A percentile compares a stretch with the other conserved stretches of the same genome.
phyloP scores from a whole-genome alignment of 1,140 invertebrate genomes.

The Cydia strobilella region DNA sequence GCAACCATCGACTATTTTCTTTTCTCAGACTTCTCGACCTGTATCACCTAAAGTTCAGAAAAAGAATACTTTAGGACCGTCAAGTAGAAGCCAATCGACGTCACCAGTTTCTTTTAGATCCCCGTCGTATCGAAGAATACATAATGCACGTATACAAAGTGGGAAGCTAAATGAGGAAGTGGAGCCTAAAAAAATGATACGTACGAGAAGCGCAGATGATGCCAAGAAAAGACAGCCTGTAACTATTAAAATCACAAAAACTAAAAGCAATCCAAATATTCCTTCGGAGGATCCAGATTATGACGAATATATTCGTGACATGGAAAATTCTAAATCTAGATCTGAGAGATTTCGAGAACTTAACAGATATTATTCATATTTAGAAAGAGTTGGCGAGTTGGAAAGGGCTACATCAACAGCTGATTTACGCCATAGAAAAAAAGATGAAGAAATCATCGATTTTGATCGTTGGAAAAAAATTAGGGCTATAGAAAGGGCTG shows the following conservation, averaged over 20 bases:
- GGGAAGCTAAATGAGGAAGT: slow-evolving; percentile 54
- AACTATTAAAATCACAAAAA: slow-evolving; percentile 43
- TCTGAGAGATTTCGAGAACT: slow-evolving; percentile 92
- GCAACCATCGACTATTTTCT: slow-evolving; percentile 58
- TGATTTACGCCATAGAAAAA: slow-evolving; percentile 85
- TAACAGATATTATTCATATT: slow-evolving; percentile 90
- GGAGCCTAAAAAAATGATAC: slow-evolving; percentile 64
- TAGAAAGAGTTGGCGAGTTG: slow-evolving; percentile 91
- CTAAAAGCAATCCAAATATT: slow-evolving; percentile 62
- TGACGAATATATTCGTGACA: slow-evolving; percentile 86
- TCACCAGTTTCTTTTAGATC: slow-evolving; percentile 82
- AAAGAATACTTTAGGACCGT: slow-evolving; percentile 36
- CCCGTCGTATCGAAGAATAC: slow-evolving; percentile 84
- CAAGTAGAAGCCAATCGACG: slow-evolving; percentile 71
- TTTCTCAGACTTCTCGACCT: slow-evolving; percentile 67
- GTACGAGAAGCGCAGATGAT: slow-evolving; percentile 84
- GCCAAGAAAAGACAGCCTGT: slow-evolving; percentile 67
- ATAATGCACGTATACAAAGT: slow-evolving; percentile 73
- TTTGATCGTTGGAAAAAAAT: slow-evolving; percentile 93
- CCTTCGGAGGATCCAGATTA: slow-evolving; percentile 82
- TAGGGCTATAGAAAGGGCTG: slow-evolving; percentile 88
- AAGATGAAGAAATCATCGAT: slow-evolving; percentile 90
- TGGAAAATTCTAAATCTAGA: slow-evolving; percentile 86
- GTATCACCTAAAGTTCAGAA: slow-evolving; percentile 68
- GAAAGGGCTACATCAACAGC: slow-evolving; percentile 87